Percentiles rank a stretch among this genome's conserved stretches.
These are phyloP conservation scores for Otolemur garnettii DNA, from an alignment of 2,113 vertebrate genomes.

Conservation along the genomic window DNA sequence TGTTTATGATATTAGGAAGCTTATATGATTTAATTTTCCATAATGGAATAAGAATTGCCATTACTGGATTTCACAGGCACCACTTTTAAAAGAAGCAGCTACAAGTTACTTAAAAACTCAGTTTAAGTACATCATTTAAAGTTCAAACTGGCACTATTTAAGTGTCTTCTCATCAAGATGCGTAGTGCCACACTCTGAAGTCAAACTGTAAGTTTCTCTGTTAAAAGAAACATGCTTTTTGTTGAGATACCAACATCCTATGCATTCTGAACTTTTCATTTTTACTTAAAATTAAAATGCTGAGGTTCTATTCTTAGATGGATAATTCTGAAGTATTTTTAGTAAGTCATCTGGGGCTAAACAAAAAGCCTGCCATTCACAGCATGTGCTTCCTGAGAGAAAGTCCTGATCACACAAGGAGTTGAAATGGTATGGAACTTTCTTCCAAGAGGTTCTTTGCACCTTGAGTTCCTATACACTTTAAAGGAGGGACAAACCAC, in stretches of 20 bases:
- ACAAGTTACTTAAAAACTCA: slow-evolving; percentile 35
- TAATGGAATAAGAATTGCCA: slow-evolving; percentile 12
- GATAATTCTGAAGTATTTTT: slow-evolving; percentile 55
- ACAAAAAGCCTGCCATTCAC: slow-evolving; percentile 22
- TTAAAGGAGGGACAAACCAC: slow-evolving; percentile 19
- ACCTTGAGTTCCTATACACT: background rate
- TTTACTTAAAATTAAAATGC: slow-evolving; percentile 33
- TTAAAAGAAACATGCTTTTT: background rate
- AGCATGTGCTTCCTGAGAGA: slow-evolving; percentile 42
- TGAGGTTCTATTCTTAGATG: slow-evolving; percentile 47
- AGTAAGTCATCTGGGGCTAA: slow-evolving; percentile 52
- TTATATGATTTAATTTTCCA: slow-evolving; percentile 68
- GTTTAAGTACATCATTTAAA: slow-evolving; percentile 64
- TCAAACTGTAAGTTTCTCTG: background rate
- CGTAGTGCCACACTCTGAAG: background rate
- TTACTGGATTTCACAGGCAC: background rate
- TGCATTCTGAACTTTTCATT: slow-evolving; percentile 31
- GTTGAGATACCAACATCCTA: background rate
- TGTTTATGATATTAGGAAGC: slow-evolving; percentile 39
- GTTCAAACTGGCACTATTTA: slow-evolving; percentile 60
- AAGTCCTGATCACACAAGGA: background rate
- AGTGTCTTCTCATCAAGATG: slow-evolving; percentile 18
- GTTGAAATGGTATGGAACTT: background rate
- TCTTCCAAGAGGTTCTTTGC: slow-evolving; percentile 21
- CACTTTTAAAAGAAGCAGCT: slow-evolving; percentile 57